Conservation (phyloP, 1,140 invertebrate species). For the Sarcophaga bullata region DNA sequence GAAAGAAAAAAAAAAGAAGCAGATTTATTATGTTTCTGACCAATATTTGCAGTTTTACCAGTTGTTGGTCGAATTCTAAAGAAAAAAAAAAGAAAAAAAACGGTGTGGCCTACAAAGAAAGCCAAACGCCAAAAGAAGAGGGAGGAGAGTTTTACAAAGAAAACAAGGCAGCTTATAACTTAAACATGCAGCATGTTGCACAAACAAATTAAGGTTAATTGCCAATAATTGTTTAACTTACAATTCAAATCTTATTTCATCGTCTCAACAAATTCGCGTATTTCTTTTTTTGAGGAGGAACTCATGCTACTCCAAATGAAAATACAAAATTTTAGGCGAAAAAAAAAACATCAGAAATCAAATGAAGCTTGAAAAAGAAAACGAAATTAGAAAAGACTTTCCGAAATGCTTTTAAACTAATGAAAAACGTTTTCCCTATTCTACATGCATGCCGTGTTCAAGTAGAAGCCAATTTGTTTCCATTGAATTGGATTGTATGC, state of each 20-base stretch:
- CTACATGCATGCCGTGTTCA: neutral
- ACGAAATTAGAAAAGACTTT: neutral
- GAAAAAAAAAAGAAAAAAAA: neutral
- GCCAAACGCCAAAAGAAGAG: no score
- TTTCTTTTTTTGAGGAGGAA: neutral
- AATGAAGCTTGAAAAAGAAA: no score
- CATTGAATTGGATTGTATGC: neutral
- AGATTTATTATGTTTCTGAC: slow-evolving; percentile 10
- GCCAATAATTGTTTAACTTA: slow-evolving; percentile 22
- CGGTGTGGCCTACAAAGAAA: no score
- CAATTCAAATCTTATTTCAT: neutral
- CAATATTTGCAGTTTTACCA: neutral
- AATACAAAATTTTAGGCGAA: neutral
- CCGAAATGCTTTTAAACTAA: slow-evolving; percentile 17
- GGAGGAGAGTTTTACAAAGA: no score
- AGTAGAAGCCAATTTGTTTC: neutral
- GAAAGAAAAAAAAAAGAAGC: neutral
- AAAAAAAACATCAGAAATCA: neutral
- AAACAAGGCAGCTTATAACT: no score
- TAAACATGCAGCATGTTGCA: neutral
- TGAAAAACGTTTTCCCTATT: neutral
- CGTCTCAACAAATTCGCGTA: no score
- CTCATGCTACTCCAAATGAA: neutral
- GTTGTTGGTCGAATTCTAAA: neutral
- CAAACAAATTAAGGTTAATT: slow-evolving; percentile 24